Evolutionary conservation across 1,140 invertebrate species (phyloP), one percentile per base, ranked within the genome.

Genomic region (Oryzaephilus surinamensis): DNA sequence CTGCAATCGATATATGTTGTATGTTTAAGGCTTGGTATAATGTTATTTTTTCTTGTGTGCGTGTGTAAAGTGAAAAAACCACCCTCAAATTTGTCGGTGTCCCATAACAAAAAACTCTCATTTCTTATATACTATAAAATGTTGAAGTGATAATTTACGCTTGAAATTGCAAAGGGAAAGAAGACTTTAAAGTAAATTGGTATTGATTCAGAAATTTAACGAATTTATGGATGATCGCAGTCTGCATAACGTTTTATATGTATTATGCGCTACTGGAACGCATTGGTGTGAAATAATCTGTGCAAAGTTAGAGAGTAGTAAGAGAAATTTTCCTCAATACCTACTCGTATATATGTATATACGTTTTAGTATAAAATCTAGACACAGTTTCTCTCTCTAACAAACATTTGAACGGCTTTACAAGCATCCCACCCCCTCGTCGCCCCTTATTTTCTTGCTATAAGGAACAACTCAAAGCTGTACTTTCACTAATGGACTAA

Each of bases 401-500:
- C n/a, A n/a, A n/a, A n/a, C n/a, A 24, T 8, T 24, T 24, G 23
- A 24, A 24, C 11, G 10, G 10, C 23, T 10, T 7, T 11, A n/a
- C 23, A 7, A 4, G 8, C 23, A 6, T 11, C 8, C 23, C 23
- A 24, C 23, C 23, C 3, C 23, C 5, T 10, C 23, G 8, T 24
- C 23, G 10, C 11, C 3, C 23, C 20, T 10, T 6, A 21, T 21
- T 24, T 11, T 3, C 23, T 6, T 11, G 23, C 8, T 21, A 6
- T 6, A 21, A 6, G 20, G 6, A 21, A 24, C 23, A 6, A 6
- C 42, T 43, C 38, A 34, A 35, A 51, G 36, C 43, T 46, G 46
- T 50, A 48, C 50, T 51, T 52, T 30, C 30, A 46, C 52, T 55
- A 52, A 52, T 52, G 52, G 50, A 48, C 50, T 50, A 48, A 50